These are phyloP conservation scores for Podarcis siculus DNA, from an alignment of 2,797 vertebrate species.

Conservation along the genomic window DNA sequence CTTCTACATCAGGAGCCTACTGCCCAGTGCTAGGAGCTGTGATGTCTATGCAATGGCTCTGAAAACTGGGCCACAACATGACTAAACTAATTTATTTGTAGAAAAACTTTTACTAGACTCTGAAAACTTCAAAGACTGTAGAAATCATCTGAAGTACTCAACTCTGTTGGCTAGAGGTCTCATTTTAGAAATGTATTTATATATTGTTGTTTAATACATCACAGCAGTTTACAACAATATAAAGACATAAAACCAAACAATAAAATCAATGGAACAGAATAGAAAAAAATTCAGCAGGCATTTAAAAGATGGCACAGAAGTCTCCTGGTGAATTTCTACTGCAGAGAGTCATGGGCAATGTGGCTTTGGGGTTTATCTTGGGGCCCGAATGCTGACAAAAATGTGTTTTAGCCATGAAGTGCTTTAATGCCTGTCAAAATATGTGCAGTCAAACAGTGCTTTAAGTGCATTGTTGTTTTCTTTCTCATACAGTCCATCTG, in stretches of 20 bases:
- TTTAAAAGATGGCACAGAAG: too few species aligned
- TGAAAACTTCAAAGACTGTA: neutral
- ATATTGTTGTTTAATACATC: too few species aligned
- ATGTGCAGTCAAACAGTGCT: neutral
- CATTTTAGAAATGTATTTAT: too few species aligned
- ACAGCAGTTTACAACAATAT: too few species aligned
- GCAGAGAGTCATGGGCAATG: neutral
- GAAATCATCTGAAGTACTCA: neutral
- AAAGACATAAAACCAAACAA: too few species aligned
- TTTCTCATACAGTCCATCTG: slow-evolving; percentile 84
- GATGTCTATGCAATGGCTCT: neutral
- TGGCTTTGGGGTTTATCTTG: neutral
- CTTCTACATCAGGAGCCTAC: neutral
- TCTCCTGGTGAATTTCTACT: too few species aligned
- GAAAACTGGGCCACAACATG: neutral
- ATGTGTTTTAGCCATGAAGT: neutral
- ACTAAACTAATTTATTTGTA: neutral
- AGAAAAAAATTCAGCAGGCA: too few species aligned
- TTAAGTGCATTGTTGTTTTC: slow-evolving; percentile 1
- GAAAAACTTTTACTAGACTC: neutral
- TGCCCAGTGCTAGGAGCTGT: neutral
- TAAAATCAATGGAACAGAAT: too few species aligned
- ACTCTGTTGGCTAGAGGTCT: neutral
- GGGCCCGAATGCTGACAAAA: neutral
- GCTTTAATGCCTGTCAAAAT: neutral